phyloP scores from a whole-genome alignment of 2,113 vertebrate species.

The Bombycilla garrulus region DNA sequence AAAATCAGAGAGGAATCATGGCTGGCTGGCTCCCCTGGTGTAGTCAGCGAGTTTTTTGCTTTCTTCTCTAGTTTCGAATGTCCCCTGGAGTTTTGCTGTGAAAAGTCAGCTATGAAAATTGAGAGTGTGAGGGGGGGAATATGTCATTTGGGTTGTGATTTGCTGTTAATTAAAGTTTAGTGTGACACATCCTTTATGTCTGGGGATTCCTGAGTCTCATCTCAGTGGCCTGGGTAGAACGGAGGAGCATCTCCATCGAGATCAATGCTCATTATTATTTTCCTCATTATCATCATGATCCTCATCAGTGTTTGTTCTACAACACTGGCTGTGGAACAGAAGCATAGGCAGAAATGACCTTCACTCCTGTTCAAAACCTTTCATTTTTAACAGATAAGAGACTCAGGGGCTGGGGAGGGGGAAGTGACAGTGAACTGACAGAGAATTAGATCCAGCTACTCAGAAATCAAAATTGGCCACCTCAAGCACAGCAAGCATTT shows the following conservation, averaged over 20 bases:
- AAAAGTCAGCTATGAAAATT: conserved; percentile 34
- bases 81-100: conserved; percentile 46
- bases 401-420: not conserved
- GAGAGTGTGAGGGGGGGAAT: not conserved
- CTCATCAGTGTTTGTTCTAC: conserved; percentile 64
- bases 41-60: not conserved
- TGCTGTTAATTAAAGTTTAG: conserved; percentile 61
- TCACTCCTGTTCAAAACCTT: not conserved
- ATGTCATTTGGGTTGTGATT: conserved; percentile 55
- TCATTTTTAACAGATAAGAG: not conserved
- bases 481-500: not conserved
- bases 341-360: conserved; percentile 28
- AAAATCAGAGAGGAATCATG: not conserved
- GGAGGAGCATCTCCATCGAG: conserved; percentile 41
- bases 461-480: not conserved
- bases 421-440: not conserved
- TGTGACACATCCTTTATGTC: conserved; percentile 56
- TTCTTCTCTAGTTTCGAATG: not conserved
- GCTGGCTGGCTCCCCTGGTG: not conserved
- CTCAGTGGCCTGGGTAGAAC: conserved; percentile 48
- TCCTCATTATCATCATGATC: conserved; percentile 61
- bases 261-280: conserved; percentile 68
- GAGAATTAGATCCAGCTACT: not conserved
- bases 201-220: conserved; percentile 57
- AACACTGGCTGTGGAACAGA: conserved; percentile 10